Percentiles rank a stretch among this genome's conserved stretches.
These are phyloP conservation scores for Microhierax caerulescens DNA, from an alignment of 2,797 vertebrate genomes.

Conservation along the genomic window DNA sequence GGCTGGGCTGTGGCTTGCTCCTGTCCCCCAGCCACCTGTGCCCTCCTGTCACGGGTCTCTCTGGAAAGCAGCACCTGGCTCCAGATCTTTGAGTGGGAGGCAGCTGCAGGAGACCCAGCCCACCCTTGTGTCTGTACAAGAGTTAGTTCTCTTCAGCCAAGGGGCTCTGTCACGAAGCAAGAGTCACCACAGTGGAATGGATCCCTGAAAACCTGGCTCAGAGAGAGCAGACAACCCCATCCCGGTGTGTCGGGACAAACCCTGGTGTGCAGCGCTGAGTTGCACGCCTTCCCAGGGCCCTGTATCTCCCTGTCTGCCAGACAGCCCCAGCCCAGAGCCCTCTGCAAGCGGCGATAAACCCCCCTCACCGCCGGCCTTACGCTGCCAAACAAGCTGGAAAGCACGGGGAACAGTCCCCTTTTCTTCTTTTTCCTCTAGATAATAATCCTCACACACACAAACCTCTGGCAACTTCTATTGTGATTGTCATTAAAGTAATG, in stretches of 20 bases:
- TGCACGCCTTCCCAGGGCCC: background rate
- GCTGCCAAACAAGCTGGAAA: background rate
- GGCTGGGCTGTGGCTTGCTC: background rate
- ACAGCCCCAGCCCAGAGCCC: background rate
- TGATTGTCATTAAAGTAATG: constrained; percentile 58
- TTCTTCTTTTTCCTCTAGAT: background rate
- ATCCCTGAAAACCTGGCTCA: fast-evolving
- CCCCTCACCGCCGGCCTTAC: fast-evolving
- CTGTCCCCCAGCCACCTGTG: background rate
- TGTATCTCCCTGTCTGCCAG: fast-evolving
- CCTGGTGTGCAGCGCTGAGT: background rate
- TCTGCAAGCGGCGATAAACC: background rate
- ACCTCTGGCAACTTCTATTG: background rate
- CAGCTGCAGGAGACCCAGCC: background rate
- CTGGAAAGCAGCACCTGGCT: background rate
- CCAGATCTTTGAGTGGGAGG: no score
- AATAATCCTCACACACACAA: constrained; percentile 3
- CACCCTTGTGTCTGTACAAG: background rate
- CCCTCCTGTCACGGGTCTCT: background rate
- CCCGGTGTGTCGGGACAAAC: background rate
- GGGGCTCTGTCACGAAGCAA: background rate
- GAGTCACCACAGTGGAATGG: background rate
- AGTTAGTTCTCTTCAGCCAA: background rate
- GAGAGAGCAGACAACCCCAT: fast-evolving
- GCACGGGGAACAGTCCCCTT: background rate